Evolutionary conservation across 2,888 invertebrate species (phyloP).

Genomic region (Philhelius pedissequus): DNA sequence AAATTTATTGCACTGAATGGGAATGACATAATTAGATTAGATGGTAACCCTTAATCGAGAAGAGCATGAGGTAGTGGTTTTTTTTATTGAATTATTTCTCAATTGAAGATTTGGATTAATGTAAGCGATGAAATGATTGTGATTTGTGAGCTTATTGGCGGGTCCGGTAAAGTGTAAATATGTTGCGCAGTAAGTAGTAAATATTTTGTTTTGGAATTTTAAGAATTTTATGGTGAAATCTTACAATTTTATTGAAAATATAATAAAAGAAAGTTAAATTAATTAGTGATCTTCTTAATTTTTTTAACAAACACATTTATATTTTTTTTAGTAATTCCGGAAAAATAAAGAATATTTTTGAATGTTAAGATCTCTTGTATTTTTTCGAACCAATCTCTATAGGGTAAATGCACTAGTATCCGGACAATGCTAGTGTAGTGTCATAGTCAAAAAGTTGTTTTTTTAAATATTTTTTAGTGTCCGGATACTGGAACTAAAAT

Average conservation of each 20-base stretch:
- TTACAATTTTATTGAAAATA: background rate
- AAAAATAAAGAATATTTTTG: too few species aligned
- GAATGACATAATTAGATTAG: slow-evolving; percentile 42
- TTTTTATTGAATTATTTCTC: background rate
- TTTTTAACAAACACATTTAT: too few species aligned
- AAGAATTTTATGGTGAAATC: background rate
- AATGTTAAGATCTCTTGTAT: too few species aligned
- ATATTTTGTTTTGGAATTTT: background rate
- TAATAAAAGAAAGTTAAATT: background rate
- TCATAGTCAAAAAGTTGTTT: too few species aligned
- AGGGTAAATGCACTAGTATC: too few species aligned
- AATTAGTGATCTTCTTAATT: background rate
- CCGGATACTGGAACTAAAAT: too few species aligned
- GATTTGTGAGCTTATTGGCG: slow-evolving; percentile 2
- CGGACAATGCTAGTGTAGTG: too few species aligned
- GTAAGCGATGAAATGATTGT: background rate
- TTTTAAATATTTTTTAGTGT: too few species aligned
- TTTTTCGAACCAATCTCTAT: too few species aligned
- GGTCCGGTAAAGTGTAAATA: background rate
- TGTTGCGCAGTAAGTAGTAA: background rate
- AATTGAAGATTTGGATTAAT: slow-evolving; percentile 3
- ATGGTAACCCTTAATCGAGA: too few species aligned
- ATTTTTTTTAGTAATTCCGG: too few species aligned
- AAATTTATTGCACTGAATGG: slow-evolving; percentile 41
- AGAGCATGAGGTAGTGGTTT: too few species aligned